Evolutionary conservation across 1,140 invertebrate genomes (phyloP).

Genomic region (Andrena cerasifolii): DNA sequence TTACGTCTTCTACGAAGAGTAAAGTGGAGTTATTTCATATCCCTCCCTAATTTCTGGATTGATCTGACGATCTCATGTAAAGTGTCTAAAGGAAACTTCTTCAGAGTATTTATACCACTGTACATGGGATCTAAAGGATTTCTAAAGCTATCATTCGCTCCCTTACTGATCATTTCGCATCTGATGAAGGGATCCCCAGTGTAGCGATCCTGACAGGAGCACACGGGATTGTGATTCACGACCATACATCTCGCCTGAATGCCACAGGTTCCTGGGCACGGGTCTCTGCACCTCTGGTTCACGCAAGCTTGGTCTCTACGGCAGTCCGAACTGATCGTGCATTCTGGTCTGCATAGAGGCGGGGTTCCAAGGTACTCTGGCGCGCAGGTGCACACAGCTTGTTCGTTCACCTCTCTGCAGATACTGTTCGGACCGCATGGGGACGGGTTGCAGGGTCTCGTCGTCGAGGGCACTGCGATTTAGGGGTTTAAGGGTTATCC

Average conservation of each 20-base stretch:
- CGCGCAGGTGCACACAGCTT: constrained; percentile 87
- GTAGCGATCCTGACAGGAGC: constrained; percentile 86
- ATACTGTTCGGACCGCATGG: constrained; percentile 87
- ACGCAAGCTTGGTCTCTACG: constrained; percentile 85
- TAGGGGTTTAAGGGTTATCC: not conserved
- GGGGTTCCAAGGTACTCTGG: constrained; percentile 86
- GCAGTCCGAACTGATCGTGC: constrained; percentile 86
- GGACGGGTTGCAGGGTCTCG: constrained; percentile 64
- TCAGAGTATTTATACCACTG: constrained; percentile 64
- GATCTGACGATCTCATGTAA: not conserved
- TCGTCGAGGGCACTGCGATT: constrained; percentile 63
- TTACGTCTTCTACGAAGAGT: constrained; percentile 59
- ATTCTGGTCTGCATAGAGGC: constrained; percentile 87
- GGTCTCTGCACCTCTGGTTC: constrained; percentile 87
- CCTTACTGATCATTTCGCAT: constrained; percentile 82
- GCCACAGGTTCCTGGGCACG: constrained; percentile 86
- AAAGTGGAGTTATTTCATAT: too few species aligned
- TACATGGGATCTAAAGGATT: not conserved
- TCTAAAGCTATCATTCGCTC: not conserved
- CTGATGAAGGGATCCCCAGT: constrained; percentile 88
- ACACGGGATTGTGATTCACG: constrained; percentile 87
- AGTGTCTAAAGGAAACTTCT: constrained; percentile 53
- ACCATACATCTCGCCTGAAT: constrained; percentile 85
- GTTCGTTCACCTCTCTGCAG: constrained; percentile 85
- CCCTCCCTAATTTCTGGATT: too few species aligned